Evolutionary conservation across 2,113 vertebrate species (phyloP).

Genomic region (Trematomus loennbergii): DNA sequence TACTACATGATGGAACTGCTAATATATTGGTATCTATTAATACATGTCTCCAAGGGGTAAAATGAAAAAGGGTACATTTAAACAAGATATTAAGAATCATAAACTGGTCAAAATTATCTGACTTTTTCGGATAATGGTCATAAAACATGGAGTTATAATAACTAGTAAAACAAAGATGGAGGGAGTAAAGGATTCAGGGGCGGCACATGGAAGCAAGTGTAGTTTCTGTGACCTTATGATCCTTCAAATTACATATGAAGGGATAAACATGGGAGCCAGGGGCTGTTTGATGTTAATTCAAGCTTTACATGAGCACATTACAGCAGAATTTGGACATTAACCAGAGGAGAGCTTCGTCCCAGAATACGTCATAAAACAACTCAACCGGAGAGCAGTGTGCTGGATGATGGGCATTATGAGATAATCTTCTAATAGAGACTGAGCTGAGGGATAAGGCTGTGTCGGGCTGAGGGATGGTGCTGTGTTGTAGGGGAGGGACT

Average conservation of each 20-base stretch:
- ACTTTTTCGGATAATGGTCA: neutral
- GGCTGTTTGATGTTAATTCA: constrained; percentile 59
- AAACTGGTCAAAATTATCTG: neutral
- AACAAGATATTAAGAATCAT: no score
- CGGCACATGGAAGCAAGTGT: constrained; percentile 9
- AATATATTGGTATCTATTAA: no score
- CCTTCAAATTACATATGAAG: constrained; percentile 59
- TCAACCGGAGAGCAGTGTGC: constrained; percentile 31
- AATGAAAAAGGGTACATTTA: no score
- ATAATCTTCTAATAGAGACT: constrained; percentile 53
- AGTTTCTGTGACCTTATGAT: constrained; percentile 45
- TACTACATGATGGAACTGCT: no score
- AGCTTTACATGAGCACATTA: constrained; percentile 66
- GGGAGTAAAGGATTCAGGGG: neutral
- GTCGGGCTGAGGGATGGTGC: neutral
- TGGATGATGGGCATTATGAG: constrained; percentile 49
- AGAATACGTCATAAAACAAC: constrained; percentile 51
- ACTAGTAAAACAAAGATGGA: neutral
- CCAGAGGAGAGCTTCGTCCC: constrained; percentile 39
- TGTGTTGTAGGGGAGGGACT: neutral
- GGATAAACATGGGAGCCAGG: constrained; percentile 39
- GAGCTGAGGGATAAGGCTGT: constrained; percentile 33
- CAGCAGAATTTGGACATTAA: constrained; percentile 59
- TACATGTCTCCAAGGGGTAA: no score
- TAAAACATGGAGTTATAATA: neutral